phyloP scores from a whole-genome alignment of 2,113 vertebrate genomes.

The Dromaius novaehollandiae region DNA sequence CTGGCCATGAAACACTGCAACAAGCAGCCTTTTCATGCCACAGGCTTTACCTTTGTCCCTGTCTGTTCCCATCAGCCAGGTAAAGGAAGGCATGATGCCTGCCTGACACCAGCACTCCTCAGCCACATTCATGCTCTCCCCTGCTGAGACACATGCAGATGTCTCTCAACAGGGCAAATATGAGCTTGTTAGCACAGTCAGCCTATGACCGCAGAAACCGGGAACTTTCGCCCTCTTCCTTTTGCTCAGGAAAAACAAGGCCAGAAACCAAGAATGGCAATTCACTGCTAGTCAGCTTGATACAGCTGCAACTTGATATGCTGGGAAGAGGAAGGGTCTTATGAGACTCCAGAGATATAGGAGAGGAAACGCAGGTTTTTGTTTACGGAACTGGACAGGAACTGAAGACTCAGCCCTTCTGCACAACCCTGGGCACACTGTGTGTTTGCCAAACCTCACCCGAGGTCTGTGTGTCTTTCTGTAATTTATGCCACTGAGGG shows the following conservation, averaged over 20 bases:
- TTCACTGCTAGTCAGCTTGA: background rate
- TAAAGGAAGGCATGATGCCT: background rate
- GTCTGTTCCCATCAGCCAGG: slow-evolving; percentile 29
- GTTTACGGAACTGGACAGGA: background rate
- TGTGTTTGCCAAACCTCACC: background rate
- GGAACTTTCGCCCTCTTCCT: background rate
- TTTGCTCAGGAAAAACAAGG: background rate
- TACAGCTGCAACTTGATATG: background rate
- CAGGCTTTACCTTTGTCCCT: slow-evolving; percentile 64
- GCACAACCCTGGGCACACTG: background rate
- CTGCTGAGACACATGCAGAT: background rate
- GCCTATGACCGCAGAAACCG: accelerated
- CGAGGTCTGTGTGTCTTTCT: background rate
- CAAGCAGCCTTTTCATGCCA: slow-evolving; percentile 67
- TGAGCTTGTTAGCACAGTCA: background rate
- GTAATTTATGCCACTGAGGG: background rate
- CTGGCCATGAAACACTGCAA: slow-evolving; percentile 65
- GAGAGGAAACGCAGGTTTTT: background rate
- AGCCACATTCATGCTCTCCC: background rate
- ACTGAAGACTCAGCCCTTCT: background rate
- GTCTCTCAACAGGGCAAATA: slow-evolving; percentile 52
- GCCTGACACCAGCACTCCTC: background rate
- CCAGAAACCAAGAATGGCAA: background rate
- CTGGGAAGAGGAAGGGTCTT: slow-evolving; percentile 42
- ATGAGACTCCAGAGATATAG: background rate